Base-by-base conservation (phyloP, 2,888 invertebrate genomes). In the Lycocerus yunnanus region DNA sequence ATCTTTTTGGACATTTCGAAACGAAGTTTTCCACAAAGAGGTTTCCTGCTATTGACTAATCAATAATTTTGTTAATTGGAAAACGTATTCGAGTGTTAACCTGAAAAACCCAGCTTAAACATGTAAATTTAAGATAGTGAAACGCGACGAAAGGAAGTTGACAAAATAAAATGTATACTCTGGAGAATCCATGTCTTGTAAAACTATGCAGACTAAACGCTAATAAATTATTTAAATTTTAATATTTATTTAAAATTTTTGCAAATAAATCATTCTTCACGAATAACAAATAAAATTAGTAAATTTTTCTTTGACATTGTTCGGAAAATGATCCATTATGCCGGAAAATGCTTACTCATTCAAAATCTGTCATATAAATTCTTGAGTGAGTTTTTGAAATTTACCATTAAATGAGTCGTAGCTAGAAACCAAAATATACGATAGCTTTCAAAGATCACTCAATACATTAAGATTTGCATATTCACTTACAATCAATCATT, bases 401-500 rank as follows among this genome's bases (percentile, higher is more conserved):
- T 15, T 27, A 68, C 14, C 24, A 59, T 67, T 68, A 27, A 67
- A 67, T 24, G 61, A 61, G 27, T 67, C 43, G 8, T 16, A 67
- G 70, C 24, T 24, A 61, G 58, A 68, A 61, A 66, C 67, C 43
- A 69, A 69, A 68, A 65, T 58, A 15, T 43, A 69, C 59, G 11
- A 65, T 21, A 66, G 14, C 69, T 66, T 43, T 72, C 71, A 70
- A 21, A 69, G 72, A 75, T 75, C 69, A 65, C 58, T 70, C 69
- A 60, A 72, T 75, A 72, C 63, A 43, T 18, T 20, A 15, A 66
- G 59, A 70, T 75, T 75, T 72, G 69, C 72, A 75, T 70, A 75
- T 75, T 70, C 75, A 72, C 72, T 75, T 70, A 72, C 66, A 69
- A 75, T 75, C 75, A 69, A 75, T 75, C 75, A 75, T 75, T 75